A percentile compares a stretch with the other conserved stretches of the same genome.
Evolutionary conservation across 1,140 invertebrate genomes (phyloP).

Genomic region (Cyrtorhinus lividipennis): DNA sequence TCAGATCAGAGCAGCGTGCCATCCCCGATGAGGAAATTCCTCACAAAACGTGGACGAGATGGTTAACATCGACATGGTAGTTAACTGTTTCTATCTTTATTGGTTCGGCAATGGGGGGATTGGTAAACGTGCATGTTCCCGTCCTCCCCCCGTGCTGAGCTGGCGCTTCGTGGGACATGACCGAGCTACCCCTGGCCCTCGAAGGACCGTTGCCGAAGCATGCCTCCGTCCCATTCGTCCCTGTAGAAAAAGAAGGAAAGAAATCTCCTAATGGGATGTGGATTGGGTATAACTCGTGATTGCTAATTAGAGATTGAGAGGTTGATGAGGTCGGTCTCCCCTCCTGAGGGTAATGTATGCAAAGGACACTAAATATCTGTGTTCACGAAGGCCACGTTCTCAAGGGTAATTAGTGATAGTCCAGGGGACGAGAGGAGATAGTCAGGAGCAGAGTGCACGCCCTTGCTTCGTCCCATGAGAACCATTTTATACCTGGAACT

Average conservation of each 20-base stretch:
- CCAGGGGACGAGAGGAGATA: not conserved
- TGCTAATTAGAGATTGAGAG: conserved; percentile 7
- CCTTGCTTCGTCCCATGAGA: not conserved
- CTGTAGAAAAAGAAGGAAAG: not conserved
- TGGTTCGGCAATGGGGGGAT: not conserved
- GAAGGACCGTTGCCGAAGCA: not conserved
- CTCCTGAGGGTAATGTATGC: not conserved
- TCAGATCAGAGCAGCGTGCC: too few relatives aligned
- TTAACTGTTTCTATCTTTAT: not conserved
- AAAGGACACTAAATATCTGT: not conserved
- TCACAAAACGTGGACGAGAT: not conserved
- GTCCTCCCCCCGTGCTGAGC: not conserved
- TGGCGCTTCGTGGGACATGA: not conserved
- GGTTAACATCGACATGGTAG: not conserved
- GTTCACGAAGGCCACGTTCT: not conserved
- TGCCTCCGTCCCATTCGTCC: too few relatives aligned
- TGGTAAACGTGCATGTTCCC: not conserved
- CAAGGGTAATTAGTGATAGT: not conserved
- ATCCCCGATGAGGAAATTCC: too few relatives aligned
- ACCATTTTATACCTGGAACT: too few relatives aligned
- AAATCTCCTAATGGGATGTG: not conserved
- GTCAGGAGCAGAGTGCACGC: not conserved
- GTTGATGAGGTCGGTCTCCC: not conserved
- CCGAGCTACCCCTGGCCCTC: not conserved
- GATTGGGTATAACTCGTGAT: conserved; percentile 1